Evolutionary conservation across 2,113 vertebrate species (phyloP).

Genomic region (Catharus fuscescens): DNA sequence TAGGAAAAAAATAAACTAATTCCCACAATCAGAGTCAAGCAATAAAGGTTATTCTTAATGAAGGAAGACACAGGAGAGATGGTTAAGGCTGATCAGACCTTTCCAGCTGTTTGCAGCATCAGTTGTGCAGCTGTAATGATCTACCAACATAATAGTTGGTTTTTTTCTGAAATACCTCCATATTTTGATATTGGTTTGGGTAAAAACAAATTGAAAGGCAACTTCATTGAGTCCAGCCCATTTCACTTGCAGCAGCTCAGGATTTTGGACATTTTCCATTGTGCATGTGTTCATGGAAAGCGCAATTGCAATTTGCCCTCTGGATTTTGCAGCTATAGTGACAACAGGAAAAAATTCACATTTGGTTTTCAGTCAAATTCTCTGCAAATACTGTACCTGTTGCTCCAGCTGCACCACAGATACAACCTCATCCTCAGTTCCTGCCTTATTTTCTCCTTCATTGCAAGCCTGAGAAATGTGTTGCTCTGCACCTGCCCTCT

Average conservation of each 20-base stretch:
- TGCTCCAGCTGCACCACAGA: not conserved
- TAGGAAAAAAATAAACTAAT: not conserved
- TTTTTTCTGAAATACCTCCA: not conserved
- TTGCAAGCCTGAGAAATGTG: slow-evolving; percentile 1
- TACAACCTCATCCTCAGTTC: not conserved
- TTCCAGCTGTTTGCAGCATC: not conserved
- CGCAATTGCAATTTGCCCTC: not conserved
- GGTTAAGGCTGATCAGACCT: not conserved
- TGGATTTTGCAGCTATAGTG: not conserved
- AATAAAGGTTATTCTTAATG: not conserved
- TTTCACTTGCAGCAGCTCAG: not conserved
- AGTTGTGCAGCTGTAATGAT: not conserved
- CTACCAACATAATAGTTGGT: not conserved
- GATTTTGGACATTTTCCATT: not conserved
- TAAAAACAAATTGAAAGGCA: not conserved
- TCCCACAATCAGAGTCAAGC: not conserved
- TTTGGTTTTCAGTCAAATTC: not conserved
- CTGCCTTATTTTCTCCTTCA: not conserved
- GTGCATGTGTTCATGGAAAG: not conserved
- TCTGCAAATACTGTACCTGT: not conserved
- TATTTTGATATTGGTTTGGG: not conserved
- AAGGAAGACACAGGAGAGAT: not conserved
- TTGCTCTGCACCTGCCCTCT: not conserved
- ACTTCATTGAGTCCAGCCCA: not conserved
- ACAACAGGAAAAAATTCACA: not conserved